Evolutionary conservation across 1,140 invertebrate species (phyloP).

Genomic region (Drosophila asahinai): DNA sequence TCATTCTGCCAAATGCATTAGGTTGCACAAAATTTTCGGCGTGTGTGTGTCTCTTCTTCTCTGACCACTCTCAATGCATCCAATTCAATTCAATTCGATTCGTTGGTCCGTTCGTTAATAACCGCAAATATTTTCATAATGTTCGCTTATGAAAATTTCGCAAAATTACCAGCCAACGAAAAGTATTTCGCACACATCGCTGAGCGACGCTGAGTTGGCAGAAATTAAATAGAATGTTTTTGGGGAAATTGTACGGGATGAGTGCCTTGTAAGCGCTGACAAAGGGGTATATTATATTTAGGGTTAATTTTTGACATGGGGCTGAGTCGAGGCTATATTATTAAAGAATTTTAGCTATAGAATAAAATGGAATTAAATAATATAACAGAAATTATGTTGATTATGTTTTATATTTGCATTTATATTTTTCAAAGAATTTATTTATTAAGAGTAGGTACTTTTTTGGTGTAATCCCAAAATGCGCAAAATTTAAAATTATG

Average conservation of each 20-base stretch:
- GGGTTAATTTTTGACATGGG: no score
- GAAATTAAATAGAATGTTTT: slow-evolving; percentile 39
- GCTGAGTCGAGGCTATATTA: no score
- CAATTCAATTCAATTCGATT: slow-evolving; percentile 43
- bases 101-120: slow-evolving; percentile 40
- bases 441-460: neutral
- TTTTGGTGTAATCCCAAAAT: neutral
- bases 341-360: no score
- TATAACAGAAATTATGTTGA: no score
- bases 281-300: neutral
- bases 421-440: no score
- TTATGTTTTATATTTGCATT: neutral
- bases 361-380: no score
- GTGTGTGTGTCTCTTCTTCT: neutral
- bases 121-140: slow-evolving; percentile 55
- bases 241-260: slow-evolving; percentile 5
- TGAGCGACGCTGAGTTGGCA: slow-evolving; percentile 43
- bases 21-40: slow-evolving; percentile 18
- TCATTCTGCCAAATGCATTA: slow-evolving; percentile 45
- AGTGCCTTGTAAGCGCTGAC: neutral
- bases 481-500: neutral
- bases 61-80: slow-evolving; percentile 28
- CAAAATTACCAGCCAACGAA: slow-evolving; percentile 32
- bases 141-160: slow-evolving; percentile 41
- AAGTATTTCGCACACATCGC: slow-evolving; percentile 43